Evolutionary conservation across 2,113 vertebrate genomes (phyloP).

Genomic region (Gavialis gangeticus): DNA sequence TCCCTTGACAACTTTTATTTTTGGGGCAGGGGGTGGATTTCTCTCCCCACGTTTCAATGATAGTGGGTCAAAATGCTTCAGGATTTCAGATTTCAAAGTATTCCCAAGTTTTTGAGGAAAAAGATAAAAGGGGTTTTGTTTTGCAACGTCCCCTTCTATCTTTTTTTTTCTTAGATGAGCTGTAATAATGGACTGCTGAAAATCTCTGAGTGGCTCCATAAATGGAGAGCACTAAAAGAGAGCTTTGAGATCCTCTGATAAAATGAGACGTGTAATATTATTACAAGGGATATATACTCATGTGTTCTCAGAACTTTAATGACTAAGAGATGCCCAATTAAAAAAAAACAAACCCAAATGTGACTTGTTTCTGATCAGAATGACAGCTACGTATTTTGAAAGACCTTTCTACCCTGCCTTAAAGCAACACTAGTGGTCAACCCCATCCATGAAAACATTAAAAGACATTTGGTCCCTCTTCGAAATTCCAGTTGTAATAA

Average conservation of each 20-base stretch:
- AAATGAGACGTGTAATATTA: neutral
- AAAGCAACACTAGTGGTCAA: accelerated
- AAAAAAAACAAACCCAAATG: neutral
- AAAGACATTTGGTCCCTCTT: neutral
- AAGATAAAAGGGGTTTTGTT: neutral
- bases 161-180: no score
- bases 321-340: accelerated
- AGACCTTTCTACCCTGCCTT: accelerated
- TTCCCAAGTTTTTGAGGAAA: neutral
- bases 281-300: neutral
- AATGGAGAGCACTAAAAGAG: neutral
- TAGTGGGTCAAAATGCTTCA: constrained; percentile 23
- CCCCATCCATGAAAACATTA: neutral
- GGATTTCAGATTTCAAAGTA: neutral
- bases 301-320: neutral
- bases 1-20: no score
- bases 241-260: accelerated
- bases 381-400: accelerated
- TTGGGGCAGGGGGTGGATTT: neutral
- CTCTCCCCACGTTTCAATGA: constrained; percentile 1
- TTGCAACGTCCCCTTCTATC: no score
- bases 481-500: neutral
- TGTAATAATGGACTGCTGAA: neutral
- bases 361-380: accelerated
- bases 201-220: neutral